Percentiles rank a stretch among this genome's conserved stretches.
These are phyloP conservation scores for Bucorvus abyssinicus DNA, from an alignment of 2,797 vertebrate genomes.

Conservation along the genomic window DNA sequence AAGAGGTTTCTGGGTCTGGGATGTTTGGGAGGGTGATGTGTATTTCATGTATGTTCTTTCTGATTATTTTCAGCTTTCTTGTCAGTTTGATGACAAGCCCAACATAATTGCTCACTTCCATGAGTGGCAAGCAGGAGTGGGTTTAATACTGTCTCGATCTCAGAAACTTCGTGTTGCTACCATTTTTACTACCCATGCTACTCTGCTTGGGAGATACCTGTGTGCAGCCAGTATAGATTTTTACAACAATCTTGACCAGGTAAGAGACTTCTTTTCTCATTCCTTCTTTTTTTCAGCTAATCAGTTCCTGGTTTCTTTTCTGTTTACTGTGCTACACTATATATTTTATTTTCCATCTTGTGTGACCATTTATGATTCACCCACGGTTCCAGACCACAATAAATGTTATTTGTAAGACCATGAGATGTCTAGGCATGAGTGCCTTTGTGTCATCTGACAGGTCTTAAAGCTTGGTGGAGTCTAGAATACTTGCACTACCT, in stretches of 20 bases:
- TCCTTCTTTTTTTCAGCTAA: not conserved
- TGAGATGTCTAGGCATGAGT: not conserved
- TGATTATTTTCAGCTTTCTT: conserved; percentile 80
- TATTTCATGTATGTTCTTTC: not conserved
- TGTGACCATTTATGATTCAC: not conserved
- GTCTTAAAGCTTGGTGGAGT: not conserved
- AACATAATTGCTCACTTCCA: conserved; percentile 90
- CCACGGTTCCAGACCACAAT: not conserved
- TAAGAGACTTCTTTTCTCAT: conserved; percentile 38
- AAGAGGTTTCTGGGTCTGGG: not conserved
- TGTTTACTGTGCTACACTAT: not conserved
- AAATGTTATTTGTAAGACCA: not conserved
- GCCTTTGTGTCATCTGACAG: not conserved
- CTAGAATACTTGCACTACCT: not conserved
- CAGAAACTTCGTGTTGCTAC: conserved; percentile 89
- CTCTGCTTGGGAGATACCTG: conserved; percentile 91
- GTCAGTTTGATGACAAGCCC: conserved; percentile 79
- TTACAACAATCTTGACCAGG: conserved; percentile 94
- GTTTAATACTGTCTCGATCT: conserved; percentile 85
- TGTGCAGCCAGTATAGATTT: conserved; percentile 95
- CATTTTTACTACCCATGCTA: conserved; percentile 94
- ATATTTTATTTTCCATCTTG: not conserved
- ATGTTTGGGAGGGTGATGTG: not conserved
- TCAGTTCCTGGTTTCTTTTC: not conserved
- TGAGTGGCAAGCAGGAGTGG: conserved; percentile 92